A percentile compares a stretch with the other conserved stretches of the same genome.
Conservation (phyloP, 1,140 invertebrate species). For the Leptonema lineaticorne region DNA sequence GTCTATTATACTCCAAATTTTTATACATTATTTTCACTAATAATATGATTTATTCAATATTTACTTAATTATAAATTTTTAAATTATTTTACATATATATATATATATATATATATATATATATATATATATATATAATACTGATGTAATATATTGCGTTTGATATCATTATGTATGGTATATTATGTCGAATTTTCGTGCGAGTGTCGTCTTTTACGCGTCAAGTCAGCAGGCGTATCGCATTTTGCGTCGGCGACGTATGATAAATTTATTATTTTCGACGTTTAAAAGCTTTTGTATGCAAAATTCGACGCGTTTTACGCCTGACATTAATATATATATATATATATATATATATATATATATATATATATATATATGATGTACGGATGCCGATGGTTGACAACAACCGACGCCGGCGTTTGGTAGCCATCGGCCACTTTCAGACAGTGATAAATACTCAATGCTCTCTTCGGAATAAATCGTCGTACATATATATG, state of each 20-base stretch:
- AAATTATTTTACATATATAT: too few relatives aligned
- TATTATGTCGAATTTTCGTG: too few relatives aligned
- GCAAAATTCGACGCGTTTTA: background rate
- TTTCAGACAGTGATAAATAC: constrained; percentile 28
- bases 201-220: too few relatives aligned
- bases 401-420: background rate
- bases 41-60: too few relatives aligned
- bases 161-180: too few relatives aligned
- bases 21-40: too few relatives aligned
- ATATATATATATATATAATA: too few relatives aligned
- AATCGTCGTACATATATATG: background rate
- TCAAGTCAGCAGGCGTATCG: background rate
- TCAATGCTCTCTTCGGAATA: constrained; percentile 22
- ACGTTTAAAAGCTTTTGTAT: background rate
- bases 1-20: too few relatives aligned
- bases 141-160: too few relatives aligned
- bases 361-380: background rate
- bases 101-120: too few relatives aligned
- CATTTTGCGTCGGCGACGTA: background rate
- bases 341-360: background rate
- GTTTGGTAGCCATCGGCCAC: constrained; percentile 14
- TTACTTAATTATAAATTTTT: too few relatives aligned
- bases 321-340: too few relatives aligned
- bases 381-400: background rate
- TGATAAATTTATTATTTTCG: background rate